A percentile compares a stretch with the other conserved stretches of the same genome.
Evolutionary conservation across 53 echinoderm and acorn worm species (phyloP).

Genomic region (Echinarachnius parma): DNA sequence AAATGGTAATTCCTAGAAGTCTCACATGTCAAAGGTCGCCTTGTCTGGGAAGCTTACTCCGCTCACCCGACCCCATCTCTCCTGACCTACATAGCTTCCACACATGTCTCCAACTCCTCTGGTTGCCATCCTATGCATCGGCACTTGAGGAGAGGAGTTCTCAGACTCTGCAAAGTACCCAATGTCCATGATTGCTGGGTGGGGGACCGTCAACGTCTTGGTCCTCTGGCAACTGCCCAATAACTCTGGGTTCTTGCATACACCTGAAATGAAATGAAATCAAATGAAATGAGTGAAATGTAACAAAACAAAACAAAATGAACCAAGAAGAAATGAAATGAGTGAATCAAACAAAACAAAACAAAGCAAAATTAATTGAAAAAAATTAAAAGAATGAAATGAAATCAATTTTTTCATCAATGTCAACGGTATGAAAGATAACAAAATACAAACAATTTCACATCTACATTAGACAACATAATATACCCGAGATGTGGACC

Average conservation of each 20-base stretch:
- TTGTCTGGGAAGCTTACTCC: constrained; percentile 47
- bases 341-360: too few species aligned
- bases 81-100: neutral
- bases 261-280: too few species aligned
- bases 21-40: constrained; percentile 37
- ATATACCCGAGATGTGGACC: too few species aligned
- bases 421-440: too few species aligned
- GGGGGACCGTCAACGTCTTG: neutral
- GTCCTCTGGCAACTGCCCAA: constrained; percentile 6
- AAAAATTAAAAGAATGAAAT: too few species aligned
- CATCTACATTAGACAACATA: too few species aligned
- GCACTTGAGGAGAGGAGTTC: neutral
- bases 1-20: neutral
- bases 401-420: too few species aligned
- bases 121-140: neutral
- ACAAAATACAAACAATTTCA: too few species aligned
- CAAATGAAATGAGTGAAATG: too few species aligned
- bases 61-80: constrained; percentile 39
- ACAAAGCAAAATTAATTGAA: too few species aligned
- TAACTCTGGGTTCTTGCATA: constrained; percentile 23
- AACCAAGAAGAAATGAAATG: too few species aligned
- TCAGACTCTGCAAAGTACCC: neutral
- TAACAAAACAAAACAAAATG: too few species aligned
- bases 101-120: neutral
- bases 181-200: constrained; percentile 11